These are phyloP conservation scores for Fulica atra DNA, from an alignment of 2,113 vertebrate species.

Conservation along the genomic window DNA sequence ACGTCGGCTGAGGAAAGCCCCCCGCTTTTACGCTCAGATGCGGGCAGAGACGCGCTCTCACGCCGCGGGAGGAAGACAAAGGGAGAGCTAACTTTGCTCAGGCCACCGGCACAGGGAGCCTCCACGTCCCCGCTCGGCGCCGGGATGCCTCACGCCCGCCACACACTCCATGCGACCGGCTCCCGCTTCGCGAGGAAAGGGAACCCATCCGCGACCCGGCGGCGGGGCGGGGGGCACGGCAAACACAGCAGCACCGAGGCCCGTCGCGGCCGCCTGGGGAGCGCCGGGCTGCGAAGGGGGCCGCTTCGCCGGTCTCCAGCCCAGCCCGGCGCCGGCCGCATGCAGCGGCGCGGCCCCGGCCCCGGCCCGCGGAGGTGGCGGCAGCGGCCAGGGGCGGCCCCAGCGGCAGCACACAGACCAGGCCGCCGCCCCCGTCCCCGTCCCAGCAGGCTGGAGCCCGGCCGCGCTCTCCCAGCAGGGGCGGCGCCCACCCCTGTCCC, in stretches of 20 bases:
- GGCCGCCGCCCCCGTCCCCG: neutral
- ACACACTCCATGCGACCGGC: neutral
- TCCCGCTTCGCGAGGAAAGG: neutral
- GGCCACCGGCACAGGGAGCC: fast-evolving
- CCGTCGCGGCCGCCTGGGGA: neutral
- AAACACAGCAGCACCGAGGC: neutral
- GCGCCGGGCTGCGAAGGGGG: no score
- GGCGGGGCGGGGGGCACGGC: fast-evolving
- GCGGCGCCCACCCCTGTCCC: neutral
- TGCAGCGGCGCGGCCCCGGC: neutral
- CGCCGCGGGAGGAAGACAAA: neutral
- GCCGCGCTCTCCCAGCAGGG: neutral
- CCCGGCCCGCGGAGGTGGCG: neutral
- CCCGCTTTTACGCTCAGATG: no score
- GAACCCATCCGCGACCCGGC: neutral
- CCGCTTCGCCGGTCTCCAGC: neutral
- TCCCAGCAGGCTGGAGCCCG: neutral
- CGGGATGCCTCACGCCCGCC: neutral
- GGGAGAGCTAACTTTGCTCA: neutral
- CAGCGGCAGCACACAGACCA: neutral
- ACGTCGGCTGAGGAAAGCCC: neutral
- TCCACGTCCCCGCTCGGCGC: fast-evolving
- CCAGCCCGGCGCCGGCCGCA: neutral
- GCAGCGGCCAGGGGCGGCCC: neutral
- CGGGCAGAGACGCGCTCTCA: neutral